phyloP scores from a whole-genome alignment of 2,888 invertebrate genomes.

The Thera britannica region DNA sequence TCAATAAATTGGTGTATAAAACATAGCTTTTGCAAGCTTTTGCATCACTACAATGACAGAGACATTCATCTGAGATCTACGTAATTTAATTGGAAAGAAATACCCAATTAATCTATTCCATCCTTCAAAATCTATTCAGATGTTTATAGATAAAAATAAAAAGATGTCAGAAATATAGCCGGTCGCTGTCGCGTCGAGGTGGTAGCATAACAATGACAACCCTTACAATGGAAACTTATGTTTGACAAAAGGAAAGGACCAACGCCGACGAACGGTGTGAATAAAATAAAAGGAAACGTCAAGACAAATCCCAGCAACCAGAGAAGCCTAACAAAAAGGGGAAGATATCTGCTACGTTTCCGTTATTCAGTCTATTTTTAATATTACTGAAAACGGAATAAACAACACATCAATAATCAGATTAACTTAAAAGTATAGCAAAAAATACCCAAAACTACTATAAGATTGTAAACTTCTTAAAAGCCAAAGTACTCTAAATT shows the following conservation, averaged over 20 bases:
- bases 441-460: slow-evolving; percentile 4
- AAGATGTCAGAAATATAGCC: slow-evolving; percentile 49
- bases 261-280: slow-evolving; percentile 63
- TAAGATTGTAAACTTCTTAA: slow-evolving; percentile 22
- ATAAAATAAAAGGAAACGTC: slow-evolving; percentile 65
- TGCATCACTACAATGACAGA: background rate
- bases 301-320: slow-evolving; percentile 59
- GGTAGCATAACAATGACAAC: slow-evolving; percentile 68
- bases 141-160: slow-evolving; percentile 37
- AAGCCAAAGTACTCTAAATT: slow-evolving; percentile 34
- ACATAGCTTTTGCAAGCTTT: background rate
- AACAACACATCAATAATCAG: background rate
- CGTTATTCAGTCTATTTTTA: background rate
- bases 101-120: slow-evolving; percentile 6
- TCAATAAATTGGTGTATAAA: too few species aligned
- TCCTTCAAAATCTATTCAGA: slow-evolving; percentile 1
- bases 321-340: slow-evolving; percentile 42
- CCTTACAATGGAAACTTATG: slow-evolving; percentile 72
- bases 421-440: background rate
- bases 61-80: background rate
- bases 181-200: slow-evolving; percentile 51
- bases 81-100: slow-evolving; percentile 4
- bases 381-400: background rate
- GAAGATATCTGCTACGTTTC: slow-evolving; percentile 10
- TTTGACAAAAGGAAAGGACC: slow-evolving; percentile 66